Conservation (phyloP, 1,140 invertebrate species). For the Saccostrea echinata region DNA sequence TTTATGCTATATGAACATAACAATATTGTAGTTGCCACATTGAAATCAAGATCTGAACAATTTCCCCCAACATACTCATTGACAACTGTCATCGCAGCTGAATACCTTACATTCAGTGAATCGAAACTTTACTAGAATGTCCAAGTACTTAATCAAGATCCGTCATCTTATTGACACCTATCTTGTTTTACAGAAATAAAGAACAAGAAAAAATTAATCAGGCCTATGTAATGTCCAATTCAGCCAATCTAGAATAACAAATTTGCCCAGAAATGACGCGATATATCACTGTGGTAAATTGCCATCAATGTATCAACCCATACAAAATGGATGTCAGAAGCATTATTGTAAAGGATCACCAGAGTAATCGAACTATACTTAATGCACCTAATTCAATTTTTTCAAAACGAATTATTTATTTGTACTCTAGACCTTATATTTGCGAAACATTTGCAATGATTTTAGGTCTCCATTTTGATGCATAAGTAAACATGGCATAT, state of each 20-base stretch:
- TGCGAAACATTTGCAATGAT: background rate
- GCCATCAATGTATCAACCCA: constrained; percentile 14
- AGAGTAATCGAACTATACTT: constrained; percentile 17
- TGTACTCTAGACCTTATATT: background rate
- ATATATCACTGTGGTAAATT: constrained; percentile 29
- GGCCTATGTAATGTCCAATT: constrained; percentile 27
- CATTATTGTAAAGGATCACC: constrained; percentile 23
- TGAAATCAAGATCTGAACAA: background rate
- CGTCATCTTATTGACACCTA: constrained; percentile 26
- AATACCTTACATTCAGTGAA: constrained; percentile 26
- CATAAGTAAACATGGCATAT: no score
- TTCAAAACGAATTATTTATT: constrained; percentile 6
- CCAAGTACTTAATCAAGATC: constrained; percentile 19
- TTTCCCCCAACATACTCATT: background rate
- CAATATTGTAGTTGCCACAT: background rate
- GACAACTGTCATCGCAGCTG: constrained; percentile 3
- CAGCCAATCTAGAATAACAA: constrained; percentile 24
- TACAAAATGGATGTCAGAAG: constrained; percentile 35
- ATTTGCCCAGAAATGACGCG: constrained; percentile 37
- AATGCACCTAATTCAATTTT: constrained; percentile 34
- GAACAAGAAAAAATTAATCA: constrained; percentile 38
- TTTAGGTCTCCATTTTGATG: no score
- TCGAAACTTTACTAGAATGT: background rate
- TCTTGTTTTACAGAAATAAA: constrained; percentile 33
- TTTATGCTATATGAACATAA: no score